These are phyloP conservation scores for Polydrusus tereticollis DNA, from an alignment of 2,888 invertebrate genomes.

Conservation along the genomic window DNA sequence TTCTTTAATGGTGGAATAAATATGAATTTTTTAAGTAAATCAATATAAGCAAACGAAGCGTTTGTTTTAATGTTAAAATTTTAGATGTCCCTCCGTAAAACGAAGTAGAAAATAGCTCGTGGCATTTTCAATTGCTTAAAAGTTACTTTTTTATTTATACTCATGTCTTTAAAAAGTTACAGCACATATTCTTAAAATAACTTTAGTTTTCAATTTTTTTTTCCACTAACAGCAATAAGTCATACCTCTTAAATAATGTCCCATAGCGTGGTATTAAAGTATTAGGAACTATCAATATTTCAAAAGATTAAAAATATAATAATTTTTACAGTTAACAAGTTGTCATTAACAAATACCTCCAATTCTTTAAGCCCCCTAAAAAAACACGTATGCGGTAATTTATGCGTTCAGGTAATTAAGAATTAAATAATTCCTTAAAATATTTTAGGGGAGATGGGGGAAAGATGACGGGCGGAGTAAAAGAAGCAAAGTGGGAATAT, in stretches of 20 bases:
- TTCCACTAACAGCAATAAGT: not conserved
- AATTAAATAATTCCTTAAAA: constrained; percentile 1
- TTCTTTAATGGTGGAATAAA: too few relatives aligned
- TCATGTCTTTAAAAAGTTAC: too few relatives aligned
- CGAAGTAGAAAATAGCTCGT: too few relatives aligned
- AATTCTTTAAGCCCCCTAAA: not conserved
- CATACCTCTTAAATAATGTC: not conserved
- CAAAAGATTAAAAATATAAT: constrained; percentile 10
- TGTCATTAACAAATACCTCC: constrained; percentile 7
- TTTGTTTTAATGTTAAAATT: too few relatives aligned
- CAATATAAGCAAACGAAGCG: too few relatives aligned
- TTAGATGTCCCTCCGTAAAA: too few relatives aligned
- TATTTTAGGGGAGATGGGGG: not conserved
- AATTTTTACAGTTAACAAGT: not conserved
- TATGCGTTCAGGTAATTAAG: constrained; percentile 21
- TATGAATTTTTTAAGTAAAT: too few relatives aligned
- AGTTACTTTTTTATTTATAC: too few relatives aligned
- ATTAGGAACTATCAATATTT: constrained; percentile 1
- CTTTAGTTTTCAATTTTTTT: too few relatives aligned
- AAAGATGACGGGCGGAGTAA: not conserved
- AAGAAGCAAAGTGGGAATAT: not conserved
- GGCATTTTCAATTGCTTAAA: too few relatives aligned
- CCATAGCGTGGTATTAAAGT: not conserved
- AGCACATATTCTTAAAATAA: too few relatives aligned
- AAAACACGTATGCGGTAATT: constrained; percentile 8